phyloP scores from a whole-genome alignment of 2,888 invertebrate species.

The Synergus gifuensis region DNA sequence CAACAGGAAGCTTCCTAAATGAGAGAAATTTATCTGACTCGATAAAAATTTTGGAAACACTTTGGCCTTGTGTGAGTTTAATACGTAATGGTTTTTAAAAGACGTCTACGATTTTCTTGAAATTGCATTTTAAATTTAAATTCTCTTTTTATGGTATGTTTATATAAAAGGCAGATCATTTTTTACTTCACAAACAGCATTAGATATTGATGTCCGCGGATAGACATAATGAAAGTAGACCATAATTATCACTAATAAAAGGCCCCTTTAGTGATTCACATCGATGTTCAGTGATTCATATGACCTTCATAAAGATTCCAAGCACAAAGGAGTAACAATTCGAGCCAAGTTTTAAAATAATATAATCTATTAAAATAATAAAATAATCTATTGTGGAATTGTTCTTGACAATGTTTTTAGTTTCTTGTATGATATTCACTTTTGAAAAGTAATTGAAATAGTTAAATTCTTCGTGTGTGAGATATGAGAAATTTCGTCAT shows the following conservation, averaged over 20 bases:
- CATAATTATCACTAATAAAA: constrained; percentile 40
- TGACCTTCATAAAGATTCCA: constrained; percentile 8
- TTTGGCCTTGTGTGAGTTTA: background rate
- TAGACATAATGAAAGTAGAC: constrained; percentile 37
- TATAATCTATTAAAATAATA: too few relatives aligned
- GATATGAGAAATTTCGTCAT: constrained; percentile 5
- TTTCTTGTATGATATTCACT: background rate
- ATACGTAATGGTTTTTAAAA: background rate
- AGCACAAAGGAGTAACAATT: background rate
- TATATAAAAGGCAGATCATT: constrained; percentile 5
- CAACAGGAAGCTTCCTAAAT: background rate
- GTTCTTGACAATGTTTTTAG: background rate
- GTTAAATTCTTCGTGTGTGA: background rate
- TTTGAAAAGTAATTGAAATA: background rate
- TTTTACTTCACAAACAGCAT: constrained; percentile 9
- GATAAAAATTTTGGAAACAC: background rate
- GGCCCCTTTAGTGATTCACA: constrained; percentile 31
- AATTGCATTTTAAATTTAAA: constrained; percentile 14
- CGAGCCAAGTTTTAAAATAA: background rate
- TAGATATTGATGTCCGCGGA: constrained; percentile 34
- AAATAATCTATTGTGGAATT: too few relatives aligned
- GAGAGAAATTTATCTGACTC: background rate
- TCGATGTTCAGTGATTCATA: constrained; percentile 36
- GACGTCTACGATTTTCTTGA: background rate
- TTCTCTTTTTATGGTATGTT: constrained; percentile 11